Base-by-base conservation (phyloP, 2,113 vertebrate genomes). In the Proteles cristata region DNA sequence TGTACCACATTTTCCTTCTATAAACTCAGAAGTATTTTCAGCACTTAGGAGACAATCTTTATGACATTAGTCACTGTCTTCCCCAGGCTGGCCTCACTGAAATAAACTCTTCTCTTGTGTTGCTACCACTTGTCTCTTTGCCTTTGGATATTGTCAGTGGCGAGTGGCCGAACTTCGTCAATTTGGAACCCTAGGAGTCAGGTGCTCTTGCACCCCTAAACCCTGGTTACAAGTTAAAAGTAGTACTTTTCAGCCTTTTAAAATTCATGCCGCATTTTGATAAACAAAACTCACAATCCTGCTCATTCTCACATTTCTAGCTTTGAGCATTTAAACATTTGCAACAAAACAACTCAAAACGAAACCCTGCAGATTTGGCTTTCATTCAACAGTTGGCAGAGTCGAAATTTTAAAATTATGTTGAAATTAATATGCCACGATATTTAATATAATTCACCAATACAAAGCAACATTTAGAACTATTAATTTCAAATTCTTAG, bases 321-420 rank as follows among this genome's bases (percentile, higher is more conserved):
- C 58, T 83, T 96, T 69, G 96, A 90, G 66, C 39, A 88, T 84
- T 90, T 97, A 80, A 85, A 66, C 4, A 91, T 10, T 31, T 89
- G 26, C 21, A 82, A 65, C 33, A 92, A 81, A 85, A 33, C 25
- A 73, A 84, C 6, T n/a, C 9, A 26, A 58, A 94, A 63, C 15
- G 12, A 93, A 76, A 90, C 43, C 19, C 68, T 86, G 9, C 14
- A 93, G 21, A 80, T 23, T 95, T 79, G 84, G 73, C 50, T 87
- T 55, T 88, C 31, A 84, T 76, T 76, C 48, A 73, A 68, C 28
- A 69, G 28, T 6, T 68, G 28, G 66, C 58, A 73, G 26, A 90
- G 23, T 82, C 91, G 88, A 96, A 92, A 68, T 69, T 63, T 82
- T 88, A 93, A 97, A 92, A 63, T 69, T 69, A 94, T 39, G 21